phyloP scores from a whole-genome alignment of 1,140 invertebrate genomes.

The Spodoptera frugiperda region DNA sequence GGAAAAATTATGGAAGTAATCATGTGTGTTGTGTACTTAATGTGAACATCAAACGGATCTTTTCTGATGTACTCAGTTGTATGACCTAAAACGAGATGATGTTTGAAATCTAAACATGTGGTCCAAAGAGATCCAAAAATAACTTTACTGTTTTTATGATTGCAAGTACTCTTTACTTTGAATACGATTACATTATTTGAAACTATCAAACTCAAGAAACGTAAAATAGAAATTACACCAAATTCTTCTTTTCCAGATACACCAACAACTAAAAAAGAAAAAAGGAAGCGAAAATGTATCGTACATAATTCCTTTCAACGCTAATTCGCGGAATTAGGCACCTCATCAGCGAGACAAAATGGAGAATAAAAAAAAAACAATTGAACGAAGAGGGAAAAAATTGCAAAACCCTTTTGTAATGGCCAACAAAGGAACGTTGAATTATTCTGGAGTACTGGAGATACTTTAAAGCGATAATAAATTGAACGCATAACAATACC shows the following conservation, averaged over 20 bases:
- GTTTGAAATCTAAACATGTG: no score
- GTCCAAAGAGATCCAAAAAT: no score
- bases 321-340: not conserved
- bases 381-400: conserved; percentile 21
- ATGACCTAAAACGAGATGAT: no score
- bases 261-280: no score
- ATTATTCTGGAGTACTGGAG: conserved; percentile 45
- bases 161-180: no score
- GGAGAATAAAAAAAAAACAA: conserved; percentile 32
- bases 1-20: no score
- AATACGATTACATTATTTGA: no score
- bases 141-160: no score
- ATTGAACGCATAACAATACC: conserved; percentile 51
- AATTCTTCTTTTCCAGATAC: not conserved
- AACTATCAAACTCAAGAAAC: not conserved
- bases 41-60: no score
- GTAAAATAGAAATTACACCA: not conserved
- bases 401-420: conserved; percentile 53
- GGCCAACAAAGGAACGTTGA: conserved; percentile 53
- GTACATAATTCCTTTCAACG: not conserved
- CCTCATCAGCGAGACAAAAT: not conserved
- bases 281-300: no score
- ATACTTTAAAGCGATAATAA: conserved; percentile 57
- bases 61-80: no score
- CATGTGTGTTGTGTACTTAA: no score